Evolutionary conservation across 2,113 vertebrate genomes (phyloP).

Genomic region (Herpetotheres cachinnans): DNA sequence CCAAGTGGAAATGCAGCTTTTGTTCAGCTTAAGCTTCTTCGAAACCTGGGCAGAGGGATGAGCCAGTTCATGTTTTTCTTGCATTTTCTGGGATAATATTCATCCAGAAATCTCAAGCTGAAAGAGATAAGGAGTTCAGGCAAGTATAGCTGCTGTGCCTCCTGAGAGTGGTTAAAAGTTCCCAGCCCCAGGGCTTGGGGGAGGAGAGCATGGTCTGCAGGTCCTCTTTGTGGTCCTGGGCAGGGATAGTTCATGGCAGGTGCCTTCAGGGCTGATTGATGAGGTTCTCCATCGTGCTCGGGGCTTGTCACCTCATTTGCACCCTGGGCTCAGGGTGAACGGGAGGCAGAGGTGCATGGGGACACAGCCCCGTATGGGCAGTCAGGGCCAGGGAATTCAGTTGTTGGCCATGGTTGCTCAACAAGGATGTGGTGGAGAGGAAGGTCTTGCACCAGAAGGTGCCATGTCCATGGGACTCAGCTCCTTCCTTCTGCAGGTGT

Average conservation of each 20-base stretch:
- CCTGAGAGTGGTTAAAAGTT: neutral
- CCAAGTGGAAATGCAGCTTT: slow-evolving; percentile 67
- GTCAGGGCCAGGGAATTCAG: fast-evolving
- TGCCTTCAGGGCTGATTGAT: neutral
- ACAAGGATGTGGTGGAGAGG: neutral
- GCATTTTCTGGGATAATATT: slow-evolving; percentile 50
- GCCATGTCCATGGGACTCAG: neutral
- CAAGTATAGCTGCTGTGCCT: neutral
- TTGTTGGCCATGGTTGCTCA: neutral
- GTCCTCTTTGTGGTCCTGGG: neutral
- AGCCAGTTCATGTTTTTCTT: slow-evolving; percentile 52
- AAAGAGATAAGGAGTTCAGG: slow-evolving; percentile 29
- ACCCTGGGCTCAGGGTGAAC: fast-evolving
- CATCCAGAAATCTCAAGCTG: slow-evolving; percentile 35
- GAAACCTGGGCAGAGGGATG: slow-evolving; percentile 20
- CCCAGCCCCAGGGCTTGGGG: neutral
- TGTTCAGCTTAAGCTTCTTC: slow-evolving; percentile 59
- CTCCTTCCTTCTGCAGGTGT: neutral
- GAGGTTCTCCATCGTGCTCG: neutral
- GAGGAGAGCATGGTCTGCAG: neutral
- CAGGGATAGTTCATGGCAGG: neutral
- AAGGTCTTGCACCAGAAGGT: neutral
- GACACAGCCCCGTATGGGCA: fast-evolving
- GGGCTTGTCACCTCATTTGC: neutral
- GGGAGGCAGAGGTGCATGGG: neutral